Base-by-base conservation (phyloP, 1,140 invertebrate species). In the Pachyrhynchus sulphureomaculatus region DNA sequence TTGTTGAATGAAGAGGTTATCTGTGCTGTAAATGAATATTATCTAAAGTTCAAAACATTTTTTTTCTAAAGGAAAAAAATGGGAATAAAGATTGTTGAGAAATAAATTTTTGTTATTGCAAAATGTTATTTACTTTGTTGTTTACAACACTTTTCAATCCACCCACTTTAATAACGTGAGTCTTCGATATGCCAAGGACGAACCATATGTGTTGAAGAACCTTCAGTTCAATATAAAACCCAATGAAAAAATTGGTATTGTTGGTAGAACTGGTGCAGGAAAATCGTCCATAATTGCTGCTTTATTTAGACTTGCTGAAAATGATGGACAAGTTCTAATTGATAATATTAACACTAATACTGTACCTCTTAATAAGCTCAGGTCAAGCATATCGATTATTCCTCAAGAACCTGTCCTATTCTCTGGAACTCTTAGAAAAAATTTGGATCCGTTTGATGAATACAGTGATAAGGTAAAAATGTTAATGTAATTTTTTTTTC, bases 231-330 rank as follows among this genome's bases (percentile, higher is more conserved):
- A 69, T 5, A 84, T 90, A 29, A 56, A 81, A 17, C 72, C 83
- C 0, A 79, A 75, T 45, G 87, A 89, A 73, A 90, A 89, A 78
- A 72, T 84, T 12, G 83, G 83, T 12, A 78, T 80, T 4, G 75
- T 87, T 62, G 88, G 81, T 2, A 74, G 86, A 66, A 85, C 84
- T 24, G 88, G 88, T 12, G 69, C 71, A 13, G 42, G 81, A 80
- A 92, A 92, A 70, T 86, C 88, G 0, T 91, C 89, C 0, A 73
- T 92, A 6, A 87, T 91, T 41, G 78, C 84, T 4, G 83, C 86
- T 3, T 76, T 92, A 2, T 91, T 92, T 67, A 80, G 88, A 15
- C 69, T 92, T 33, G 82, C 82, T 23, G 68, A 80, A 86, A 81
- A 87, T 6, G 83, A 85, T 24, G 89, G 88, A 3, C 78, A 83